Percentiles rank a stretch among this genome's conserved stretches.
These are phyloP conservation scores for Ochropleura plecta DNA, from an alignment of 2,888 invertebrate genomes.

Conservation along the genomic window DNA sequence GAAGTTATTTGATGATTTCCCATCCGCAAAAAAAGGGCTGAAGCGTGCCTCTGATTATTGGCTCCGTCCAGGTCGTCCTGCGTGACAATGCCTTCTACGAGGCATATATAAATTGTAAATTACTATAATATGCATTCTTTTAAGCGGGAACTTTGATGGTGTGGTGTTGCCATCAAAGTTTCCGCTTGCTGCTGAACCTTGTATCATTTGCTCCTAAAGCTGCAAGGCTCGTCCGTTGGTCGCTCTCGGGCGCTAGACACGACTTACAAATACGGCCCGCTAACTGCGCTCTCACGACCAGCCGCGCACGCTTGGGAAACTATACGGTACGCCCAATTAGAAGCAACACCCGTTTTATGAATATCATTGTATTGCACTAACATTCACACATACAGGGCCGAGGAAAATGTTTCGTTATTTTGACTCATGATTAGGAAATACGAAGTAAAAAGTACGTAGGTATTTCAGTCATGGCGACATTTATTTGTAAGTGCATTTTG, in stretches of 20 bases:
- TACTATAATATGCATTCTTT: neutral
- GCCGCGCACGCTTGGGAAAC: slow-evolving; percentile 65
- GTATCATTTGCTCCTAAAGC: slow-evolving; percentile 28
- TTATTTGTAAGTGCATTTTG: slow-evolving; percentile 25
- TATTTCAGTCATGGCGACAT: neutral
- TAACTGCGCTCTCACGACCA: slow-evolving; percentile 76
- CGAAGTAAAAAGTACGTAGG: slow-evolving; percentile 7
- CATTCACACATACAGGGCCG: slow-evolving; percentile 30
- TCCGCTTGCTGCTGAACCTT: slow-evolving; percentile 44
- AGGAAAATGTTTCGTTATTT: slow-evolving; percentile 32
- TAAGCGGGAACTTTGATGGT: neutral
- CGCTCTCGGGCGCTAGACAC: slow-evolving; percentile 60
- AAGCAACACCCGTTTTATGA: slow-evolving; percentile 32
- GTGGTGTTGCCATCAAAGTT: neutral
- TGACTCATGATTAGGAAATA: slow-evolving; percentile 22
- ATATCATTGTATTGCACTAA: slow-evolving; percentile 49
- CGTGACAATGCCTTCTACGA: too few species aligned
- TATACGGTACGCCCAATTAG: slow-evolving; percentile 58
- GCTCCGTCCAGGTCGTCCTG: too few species aligned
- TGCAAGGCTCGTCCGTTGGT: slow-evolving; percentile 49
- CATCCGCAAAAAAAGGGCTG: too few species aligned
- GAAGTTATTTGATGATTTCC: too few species aligned
- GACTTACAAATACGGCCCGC: slow-evolving; percentile 72
- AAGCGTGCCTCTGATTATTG: too few species aligned
- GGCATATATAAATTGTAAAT: neutral